A percentile compares a stretch with the other conserved stretches of the same genome.
These are phyloP conservation scores for Mamestra brassicae DNA, from an alignment of 2,888 invertebrate species.

Conservation along the genomic window DNA sequence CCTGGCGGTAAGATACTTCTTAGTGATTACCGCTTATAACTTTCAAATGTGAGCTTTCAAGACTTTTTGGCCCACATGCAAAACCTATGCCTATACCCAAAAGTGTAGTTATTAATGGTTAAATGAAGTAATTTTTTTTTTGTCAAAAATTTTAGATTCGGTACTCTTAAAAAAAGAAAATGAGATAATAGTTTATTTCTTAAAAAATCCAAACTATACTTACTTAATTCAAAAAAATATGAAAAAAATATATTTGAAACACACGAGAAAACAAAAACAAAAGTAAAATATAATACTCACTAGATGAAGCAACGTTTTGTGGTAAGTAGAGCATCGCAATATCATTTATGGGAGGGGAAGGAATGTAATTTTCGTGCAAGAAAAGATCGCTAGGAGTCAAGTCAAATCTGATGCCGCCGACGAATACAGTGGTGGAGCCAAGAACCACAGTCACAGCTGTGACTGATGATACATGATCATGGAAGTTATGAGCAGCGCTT, in stretches of 20 bases:
- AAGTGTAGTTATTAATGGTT: no score
- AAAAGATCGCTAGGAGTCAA: constrained; percentile 67
- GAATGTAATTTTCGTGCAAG: constrained; percentile 73
- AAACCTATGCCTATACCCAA: no score
- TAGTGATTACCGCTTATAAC: background rate
- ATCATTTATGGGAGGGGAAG: constrained; percentile 72
- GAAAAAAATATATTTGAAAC: no score
- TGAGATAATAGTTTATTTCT: no score
- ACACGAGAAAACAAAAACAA: no score
- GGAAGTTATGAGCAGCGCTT: constrained; percentile 79
- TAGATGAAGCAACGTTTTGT: background rate
- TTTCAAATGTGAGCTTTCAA: background rate
- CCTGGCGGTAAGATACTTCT: constrained; percentile 25
- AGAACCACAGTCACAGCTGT: constrained; percentile 74
- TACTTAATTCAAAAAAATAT: no score
- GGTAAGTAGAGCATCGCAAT: constrained; percentile 74
- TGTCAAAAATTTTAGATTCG: no score
- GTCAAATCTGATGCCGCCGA: constrained; percentile 72
- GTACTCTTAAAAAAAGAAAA: no score
- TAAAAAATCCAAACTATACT: no score
- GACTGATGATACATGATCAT: constrained; percentile 67
- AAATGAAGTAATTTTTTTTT: no score
- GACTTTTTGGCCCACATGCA: no score
- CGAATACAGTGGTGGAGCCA: constrained; percentile 74
- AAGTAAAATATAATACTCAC: background rate